Evolutionary conservation across 2,797 vertebrate genomes (phyloP).

Genomic region (Choloepus didactylus): DNA sequence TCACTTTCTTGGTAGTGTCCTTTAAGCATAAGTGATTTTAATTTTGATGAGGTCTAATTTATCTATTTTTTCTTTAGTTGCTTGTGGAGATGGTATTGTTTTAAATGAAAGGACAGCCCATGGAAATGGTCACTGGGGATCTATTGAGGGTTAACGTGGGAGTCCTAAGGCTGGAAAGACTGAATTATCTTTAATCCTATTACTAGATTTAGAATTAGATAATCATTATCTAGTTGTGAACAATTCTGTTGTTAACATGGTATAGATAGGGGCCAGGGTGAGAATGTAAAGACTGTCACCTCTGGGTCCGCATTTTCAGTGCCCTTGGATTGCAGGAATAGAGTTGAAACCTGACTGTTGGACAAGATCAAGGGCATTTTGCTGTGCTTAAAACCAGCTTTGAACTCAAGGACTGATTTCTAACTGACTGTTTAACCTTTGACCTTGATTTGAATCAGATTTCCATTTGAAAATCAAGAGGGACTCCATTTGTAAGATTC

Average conservation of each 20-base stretch:
- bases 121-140: constrained; percentile 36
- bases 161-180: constrained; percentile 26
- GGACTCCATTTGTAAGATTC: constrained; percentile 5
- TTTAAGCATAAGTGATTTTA: constrained; percentile 33
- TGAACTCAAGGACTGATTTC: constrained; percentile 69
- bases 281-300: constrained; percentile 40
- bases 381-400: constrained; percentile 55
- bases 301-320: constrained; percentile 68
- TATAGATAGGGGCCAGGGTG: constrained; percentile 11
- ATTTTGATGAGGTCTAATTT: constrained; percentile 31
- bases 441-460: constrained; percentile 69
- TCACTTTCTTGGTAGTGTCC: neutral
- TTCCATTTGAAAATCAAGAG: constrained; percentile 74
- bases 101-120: constrained; percentile 27
- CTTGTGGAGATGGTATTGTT: neutral
- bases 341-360: neutral
- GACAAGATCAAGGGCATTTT: constrained; percentile 52
- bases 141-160: constrained; percentile 51
- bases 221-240: constrained; percentile 64
- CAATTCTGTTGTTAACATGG: constrained; percentile 66
- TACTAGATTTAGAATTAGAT: constrained; percentile 74
- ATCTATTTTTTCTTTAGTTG: neutral
- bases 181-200: constrained; percentile 74
- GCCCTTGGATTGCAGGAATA: neutral
- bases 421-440: constrained; percentile 69